These are phyloP conservation scores for Diabrotica balteata DNA, from an alignment of 2,888 invertebrate genomes.

Conservation along the genomic window DNA sequence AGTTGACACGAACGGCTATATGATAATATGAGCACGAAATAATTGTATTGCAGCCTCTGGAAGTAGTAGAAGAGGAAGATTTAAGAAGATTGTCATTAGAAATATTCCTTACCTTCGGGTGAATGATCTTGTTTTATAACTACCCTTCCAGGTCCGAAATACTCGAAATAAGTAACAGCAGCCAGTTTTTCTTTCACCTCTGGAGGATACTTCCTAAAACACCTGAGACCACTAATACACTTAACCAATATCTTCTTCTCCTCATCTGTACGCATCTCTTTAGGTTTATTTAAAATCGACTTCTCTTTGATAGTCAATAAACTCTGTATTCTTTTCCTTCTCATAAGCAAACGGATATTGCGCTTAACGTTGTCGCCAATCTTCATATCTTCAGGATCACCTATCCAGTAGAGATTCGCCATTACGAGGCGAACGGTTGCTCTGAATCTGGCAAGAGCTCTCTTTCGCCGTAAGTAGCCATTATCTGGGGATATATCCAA, in stretches of 20 bases:
- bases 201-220: conserved; percentile 58
- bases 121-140: conserved; percentile 70
- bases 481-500: too few species aligned
- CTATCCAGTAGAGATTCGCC: conserved; percentile 66
- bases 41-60: too few species aligned
- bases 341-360: conserved; percentile 60
- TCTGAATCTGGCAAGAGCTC: conserved; percentile 65
- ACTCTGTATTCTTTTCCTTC: conserved; percentile 47
- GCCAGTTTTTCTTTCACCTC: conserved; percentile 69
- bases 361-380: conserved; percentile 63
- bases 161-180: conserved; percentile 68
- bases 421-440: conserved; percentile 66
- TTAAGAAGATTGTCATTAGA: too few species aligned
- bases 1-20: too few species aligned
- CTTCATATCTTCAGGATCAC: conserved; percentile 61
- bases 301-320: conserved; percentile 63
- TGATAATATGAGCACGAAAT: too few species aligned
- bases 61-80: too few species aligned
- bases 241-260: conserved; percentile 67
- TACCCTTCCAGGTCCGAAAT: conserved; percentile 65
- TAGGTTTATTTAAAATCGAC: conserved; percentile 66
- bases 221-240: conserved; percentile 68
- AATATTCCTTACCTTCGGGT: conserved; percentile 3
- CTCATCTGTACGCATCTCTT: conserved; percentile 64
- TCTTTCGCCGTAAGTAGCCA: conserved; percentile 16